Percentiles rank a stretch among this genome's conserved stretches.
Evolutionary conservation across 2,888 invertebrate genomes (phyloP).

Genomic region (Andricus quercusramuli): DNA sequence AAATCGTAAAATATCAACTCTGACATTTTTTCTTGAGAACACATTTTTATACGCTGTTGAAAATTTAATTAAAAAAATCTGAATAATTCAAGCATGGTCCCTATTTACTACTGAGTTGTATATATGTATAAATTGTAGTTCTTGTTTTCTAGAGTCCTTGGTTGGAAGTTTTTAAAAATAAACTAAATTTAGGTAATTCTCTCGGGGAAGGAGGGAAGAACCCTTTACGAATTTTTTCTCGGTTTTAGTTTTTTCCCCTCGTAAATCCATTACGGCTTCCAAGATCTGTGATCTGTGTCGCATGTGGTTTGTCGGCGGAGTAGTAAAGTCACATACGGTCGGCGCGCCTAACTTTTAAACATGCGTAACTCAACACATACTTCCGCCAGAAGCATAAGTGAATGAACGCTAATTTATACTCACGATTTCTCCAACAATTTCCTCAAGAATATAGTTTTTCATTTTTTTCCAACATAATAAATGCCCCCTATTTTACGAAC

Average conservation of each 20-base stretch:
- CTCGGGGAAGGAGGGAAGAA: background rate
- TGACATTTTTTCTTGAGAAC: no score
- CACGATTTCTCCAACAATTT: background rate
- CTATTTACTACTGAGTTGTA: no score
- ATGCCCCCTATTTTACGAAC: no score
- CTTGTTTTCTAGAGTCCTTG: no score
- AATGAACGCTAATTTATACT: constrained; percentile 1
- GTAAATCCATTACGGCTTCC: constrained; percentile 53
- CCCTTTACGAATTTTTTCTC: constrained; percentile 8
- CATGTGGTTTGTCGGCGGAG: constrained; percentile 50
- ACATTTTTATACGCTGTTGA: no score
- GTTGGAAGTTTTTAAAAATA: background rate
- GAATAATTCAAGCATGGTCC: no score
- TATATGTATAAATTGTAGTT: no score
- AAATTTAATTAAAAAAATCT: no score
- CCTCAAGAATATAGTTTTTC: no score
- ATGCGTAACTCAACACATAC: constrained; percentile 30
- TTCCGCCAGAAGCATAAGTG: constrained; percentile 23
- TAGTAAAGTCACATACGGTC: constrained; percentile 48
- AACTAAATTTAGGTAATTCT: background rate
- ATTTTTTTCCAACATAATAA: no score
- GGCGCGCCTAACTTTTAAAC: constrained; percentile 28
- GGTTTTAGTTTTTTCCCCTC: constrained; percentile 10
- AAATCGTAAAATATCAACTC: no score
- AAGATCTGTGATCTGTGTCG: constrained; percentile 55